These are phyloP conservation scores for Synergus japonicus DNA, from an alignment of 2,888 invertebrate species.

Conservation along the genomic window DNA sequence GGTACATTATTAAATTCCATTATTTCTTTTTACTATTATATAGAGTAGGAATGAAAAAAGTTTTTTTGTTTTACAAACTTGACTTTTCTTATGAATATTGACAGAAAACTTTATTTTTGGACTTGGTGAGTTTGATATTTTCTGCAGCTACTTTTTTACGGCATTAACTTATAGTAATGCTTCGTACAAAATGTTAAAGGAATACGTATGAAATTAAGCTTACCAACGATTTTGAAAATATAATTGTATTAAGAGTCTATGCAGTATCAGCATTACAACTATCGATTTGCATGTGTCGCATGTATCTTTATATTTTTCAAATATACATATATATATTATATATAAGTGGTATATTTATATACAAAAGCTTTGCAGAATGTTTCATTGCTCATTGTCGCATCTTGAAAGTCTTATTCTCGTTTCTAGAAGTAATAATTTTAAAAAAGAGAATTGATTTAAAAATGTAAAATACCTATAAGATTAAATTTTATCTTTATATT, in stretches of 20 bases:
- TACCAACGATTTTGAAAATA: background rate
- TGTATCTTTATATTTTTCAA: slow-evolving; percentile 52
- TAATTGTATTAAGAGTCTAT: background rate
- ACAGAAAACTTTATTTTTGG: slow-evolving; percentile 39
- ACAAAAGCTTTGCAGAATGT: slow-evolving; percentile 29
- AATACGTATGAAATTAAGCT: background rate
- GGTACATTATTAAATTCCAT: background rate
- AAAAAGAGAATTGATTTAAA: background rate
- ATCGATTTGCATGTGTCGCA: slow-evolving; percentile 60
- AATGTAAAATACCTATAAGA: background rate
- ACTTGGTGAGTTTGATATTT: slow-evolving; percentile 35
- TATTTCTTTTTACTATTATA: background rate
- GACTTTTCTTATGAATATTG: slow-evolving; percentile 28
- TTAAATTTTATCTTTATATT: background rate
- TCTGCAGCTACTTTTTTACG: slow-evolving; percentile 15
- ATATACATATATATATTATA: slow-evolving; percentile 20
- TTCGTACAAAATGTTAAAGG: background rate
- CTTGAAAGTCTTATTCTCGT: slow-evolving; percentile 8
- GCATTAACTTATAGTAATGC: slow-evolving; percentile 17
- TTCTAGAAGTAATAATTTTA: background rate
- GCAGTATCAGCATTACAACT: background rate
- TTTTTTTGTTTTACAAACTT: background rate
- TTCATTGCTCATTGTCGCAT: slow-evolving; percentile 37
- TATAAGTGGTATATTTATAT: background rate
- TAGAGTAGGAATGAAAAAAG: slow-evolving; percentile 5